Conservation (phyloP, 2,888 invertebrate species). For the Steinernema hermaphroditum region DNA sequence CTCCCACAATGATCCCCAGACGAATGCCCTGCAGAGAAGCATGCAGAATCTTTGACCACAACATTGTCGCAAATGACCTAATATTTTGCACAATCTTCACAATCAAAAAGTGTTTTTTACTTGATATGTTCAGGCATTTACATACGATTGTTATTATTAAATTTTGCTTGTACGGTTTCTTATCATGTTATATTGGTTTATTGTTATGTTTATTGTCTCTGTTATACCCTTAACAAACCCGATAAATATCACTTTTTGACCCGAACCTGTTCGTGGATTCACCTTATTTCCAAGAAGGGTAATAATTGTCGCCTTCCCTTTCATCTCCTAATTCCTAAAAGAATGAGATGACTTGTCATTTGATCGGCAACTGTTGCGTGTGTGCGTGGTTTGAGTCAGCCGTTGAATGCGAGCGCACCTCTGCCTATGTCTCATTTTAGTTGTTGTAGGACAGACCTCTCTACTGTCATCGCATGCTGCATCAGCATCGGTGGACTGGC, state of each 20-base stretch:
- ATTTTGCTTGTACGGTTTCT: too few species aligned
- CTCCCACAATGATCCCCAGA: slow-evolving; percentile 11
- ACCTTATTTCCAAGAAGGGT: too few species aligned
- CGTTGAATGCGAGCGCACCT: slow-evolving; percentile 7
- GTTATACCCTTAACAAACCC: too few species aligned
- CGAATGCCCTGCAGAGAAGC: slow-evolving; percentile 16
- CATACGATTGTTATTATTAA: too few species aligned
- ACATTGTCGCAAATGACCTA: neutral
- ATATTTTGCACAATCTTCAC: too few species aligned
- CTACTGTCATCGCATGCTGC: slow-evolving; percentile 3
- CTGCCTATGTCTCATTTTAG: slow-evolving; percentile 1
- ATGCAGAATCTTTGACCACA: neutral
- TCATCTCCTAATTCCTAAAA: neutral
- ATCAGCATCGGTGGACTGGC: neutral
- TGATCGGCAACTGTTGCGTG: slow-evolving; percentile 20
- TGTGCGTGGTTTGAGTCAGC: slow-evolving; percentile 27
- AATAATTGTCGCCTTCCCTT: too few species aligned
- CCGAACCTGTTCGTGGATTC: too few species aligned
- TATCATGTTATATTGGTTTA: too few species aligned
- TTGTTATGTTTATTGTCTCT: too few species aligned
- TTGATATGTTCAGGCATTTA: too few species aligned
- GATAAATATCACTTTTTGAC: too few species aligned
- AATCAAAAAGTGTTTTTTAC: too few species aligned
- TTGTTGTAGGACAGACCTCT: neutral
- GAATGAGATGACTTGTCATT: slow-evolving; percentile 7